These are phyloP conservation scores for Notarius quadriscutis DNA, from an alignment of 2,113 vertebrate genomes.

Conservation along the genomic window DNA sequence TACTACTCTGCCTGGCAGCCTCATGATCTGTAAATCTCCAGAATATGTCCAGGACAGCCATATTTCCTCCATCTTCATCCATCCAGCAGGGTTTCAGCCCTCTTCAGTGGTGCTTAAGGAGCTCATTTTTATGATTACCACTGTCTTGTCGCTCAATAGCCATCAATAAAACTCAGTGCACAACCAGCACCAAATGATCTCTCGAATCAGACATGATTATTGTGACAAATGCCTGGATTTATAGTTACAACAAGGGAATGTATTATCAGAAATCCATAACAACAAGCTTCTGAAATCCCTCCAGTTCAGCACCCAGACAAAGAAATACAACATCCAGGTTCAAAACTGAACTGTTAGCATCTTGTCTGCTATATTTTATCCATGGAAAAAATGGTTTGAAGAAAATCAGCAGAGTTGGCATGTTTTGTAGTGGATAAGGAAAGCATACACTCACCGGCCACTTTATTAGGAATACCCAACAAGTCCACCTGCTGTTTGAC, in stretches of 20 bases:
- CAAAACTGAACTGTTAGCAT: not conserved
- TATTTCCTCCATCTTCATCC: conserved; percentile 32
- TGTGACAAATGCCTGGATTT: not conserved
- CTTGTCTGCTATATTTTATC: conserved; percentile 1
- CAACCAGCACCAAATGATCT: conserved; percentile 5
- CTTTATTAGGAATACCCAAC: no score
- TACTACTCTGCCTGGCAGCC: conserved; percentile 18
- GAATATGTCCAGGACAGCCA: conserved; percentile 25
- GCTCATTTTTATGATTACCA: conserved; percentile 35
- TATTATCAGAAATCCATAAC: conserved; percentile 38
- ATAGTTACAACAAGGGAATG: not conserved
- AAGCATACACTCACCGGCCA: not conserved
- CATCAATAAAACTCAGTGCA: conserved; percentile 5
- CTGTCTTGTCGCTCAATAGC: conserved; percentile 25
- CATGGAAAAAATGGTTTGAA: not conserved
- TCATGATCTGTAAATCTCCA: conserved; percentile 10
- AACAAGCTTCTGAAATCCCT: not conserved
- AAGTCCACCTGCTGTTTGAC: no score
- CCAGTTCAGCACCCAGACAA: not conserved
- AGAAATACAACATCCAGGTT: not conserved
- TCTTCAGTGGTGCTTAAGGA: conserved; percentile 31
- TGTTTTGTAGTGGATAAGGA: not conserved
- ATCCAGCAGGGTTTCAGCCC: not conserved
- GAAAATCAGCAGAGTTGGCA: not conserved
- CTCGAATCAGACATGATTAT: not conserved